These are phyloP conservation scores for Pseudonaja textilis DNA, from an alignment of 2,113 vertebrate genomes.

Conservation along the genomic window DNA sequence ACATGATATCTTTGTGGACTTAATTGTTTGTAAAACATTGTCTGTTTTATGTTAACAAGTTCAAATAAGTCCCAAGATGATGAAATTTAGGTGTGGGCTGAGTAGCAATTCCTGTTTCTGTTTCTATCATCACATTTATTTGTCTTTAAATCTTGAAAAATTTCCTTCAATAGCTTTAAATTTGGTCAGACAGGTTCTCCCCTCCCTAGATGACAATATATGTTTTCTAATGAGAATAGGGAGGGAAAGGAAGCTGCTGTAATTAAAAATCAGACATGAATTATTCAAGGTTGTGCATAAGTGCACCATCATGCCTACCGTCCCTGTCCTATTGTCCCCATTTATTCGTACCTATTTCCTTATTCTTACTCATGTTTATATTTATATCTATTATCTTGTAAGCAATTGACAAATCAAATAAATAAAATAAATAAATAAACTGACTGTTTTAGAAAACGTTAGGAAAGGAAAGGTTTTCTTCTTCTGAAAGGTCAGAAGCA, in stretches of 20 bases:
- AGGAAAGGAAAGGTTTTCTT: neutral
- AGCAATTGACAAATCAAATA: too few relatives aligned
- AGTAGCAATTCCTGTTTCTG: neutral
- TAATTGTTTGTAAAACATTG: slow-evolving; percentile 10
- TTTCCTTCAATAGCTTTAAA: slow-evolving; percentile 4
- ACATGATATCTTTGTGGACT: neutral
- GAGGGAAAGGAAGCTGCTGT: slow-evolving; percentile 42
- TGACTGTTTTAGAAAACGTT: neutral
- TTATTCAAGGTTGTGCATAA: neutral
- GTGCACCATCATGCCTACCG: too few relatives aligned
- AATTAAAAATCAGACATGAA: slow-evolving; percentile 47
- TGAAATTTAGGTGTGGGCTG: neutral
- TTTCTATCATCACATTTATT: neutral
- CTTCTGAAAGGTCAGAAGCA: slow-evolving; percentile 18
- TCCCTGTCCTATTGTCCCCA: too few relatives aligned
- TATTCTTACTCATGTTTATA: too few relatives aligned
- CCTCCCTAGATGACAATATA: slow-evolving; percentile 39
- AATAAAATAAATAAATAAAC: too few relatives aligned
- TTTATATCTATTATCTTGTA: too few relatives aligned
- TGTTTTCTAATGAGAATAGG: slow-evolving; percentile 8
- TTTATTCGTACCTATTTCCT: too few relatives aligned
- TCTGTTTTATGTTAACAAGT: slow-evolving; percentile 10
- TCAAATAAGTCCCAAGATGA: slow-evolving; percentile 2
- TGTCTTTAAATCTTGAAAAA: slow-evolving; percentile 7
- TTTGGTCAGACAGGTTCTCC: slow-evolving; percentile 19